Evolutionary conservation across 92 coral and sea anemone species (phyloP), one percentile per base, ranked within the genome.

Genomic region (Plumapathes pennacea): DNA sequence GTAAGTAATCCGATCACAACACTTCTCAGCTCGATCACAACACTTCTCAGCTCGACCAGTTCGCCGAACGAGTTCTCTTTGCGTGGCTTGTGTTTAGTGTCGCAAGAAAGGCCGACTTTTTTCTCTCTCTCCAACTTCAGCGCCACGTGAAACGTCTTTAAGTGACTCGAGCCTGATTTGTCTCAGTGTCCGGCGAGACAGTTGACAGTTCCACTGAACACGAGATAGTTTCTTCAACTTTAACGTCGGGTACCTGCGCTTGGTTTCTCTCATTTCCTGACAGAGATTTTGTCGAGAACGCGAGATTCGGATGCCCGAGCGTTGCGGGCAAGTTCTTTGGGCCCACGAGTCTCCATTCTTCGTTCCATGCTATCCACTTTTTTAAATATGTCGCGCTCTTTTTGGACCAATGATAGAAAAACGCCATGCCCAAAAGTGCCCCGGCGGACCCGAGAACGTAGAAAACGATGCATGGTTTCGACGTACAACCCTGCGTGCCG

Each of bases 401-500:
- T 3, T 67, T 77, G 10, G 82, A 60, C 90, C 96, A 91, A 54
- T 75, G 95, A 52, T 89, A 79, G 50, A 88, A 89, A 73, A 91
- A 91, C 2, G 88, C 88, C 2, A 91, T 67, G 11, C 97, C 97
- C 7, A 91, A 61, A 5, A 91, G 67, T 17, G 90, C 91, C 11
- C 96, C 97, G 2, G 84, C 57, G 3, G 88, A 80, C 20, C 97
- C 97, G 17, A 91, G 76, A 29, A 87, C 97, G 62, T 91, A 91
- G 75, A 91, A 91, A n/a, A 91, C 86, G 18, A 91, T 83, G 45
- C 97, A 91, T 0, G 96, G 85, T 32, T 89, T 89, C 0, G 97
- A 78, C 21, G 83, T 69, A 36, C 97, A 91, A 6, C 85, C 79
- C 62, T 89, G 95, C 28, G 88, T 82, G 7, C 96, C 97, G 38